These are phyloP conservation scores for Anaspis maculata DNA, from an alignment of 2,888 invertebrate genomes.

Conservation along the genomic window DNA sequence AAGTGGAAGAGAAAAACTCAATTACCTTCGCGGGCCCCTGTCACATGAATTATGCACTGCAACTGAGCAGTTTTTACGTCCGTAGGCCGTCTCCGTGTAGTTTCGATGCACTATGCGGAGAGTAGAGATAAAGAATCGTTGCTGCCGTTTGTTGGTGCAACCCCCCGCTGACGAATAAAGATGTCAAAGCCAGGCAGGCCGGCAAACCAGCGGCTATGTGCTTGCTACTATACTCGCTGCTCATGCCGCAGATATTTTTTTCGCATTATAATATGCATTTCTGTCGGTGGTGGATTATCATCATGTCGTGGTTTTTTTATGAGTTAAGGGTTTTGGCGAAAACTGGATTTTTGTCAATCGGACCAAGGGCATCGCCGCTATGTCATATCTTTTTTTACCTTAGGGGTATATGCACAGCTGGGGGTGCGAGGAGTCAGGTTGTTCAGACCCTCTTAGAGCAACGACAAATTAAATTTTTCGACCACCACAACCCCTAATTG, in stretches of 20 bases:
- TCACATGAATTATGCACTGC: conserved; percentile 4
- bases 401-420: no score
- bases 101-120: conserved; percentile 17
- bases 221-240: conserved; percentile 7
- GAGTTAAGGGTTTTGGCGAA: no score
- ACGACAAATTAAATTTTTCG: no score
- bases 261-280: conserved; percentile 2
- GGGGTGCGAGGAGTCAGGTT: no score
- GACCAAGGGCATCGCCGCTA: no score
- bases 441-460: no score
- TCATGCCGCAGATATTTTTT: conserved; percentile 5
- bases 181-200: conserved; percentile 22
- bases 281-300: conserved; percentile 8
- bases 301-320: conserved; percentile 7
- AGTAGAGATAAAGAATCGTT: conserved; percentile 22
- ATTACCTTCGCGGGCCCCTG: not conserved
- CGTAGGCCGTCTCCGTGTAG: conserved; percentile 10
- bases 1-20: no score
- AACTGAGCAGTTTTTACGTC: conserved; percentile 4
- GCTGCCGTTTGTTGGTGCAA: conserved; percentile 20
- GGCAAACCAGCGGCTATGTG: conserved; percentile 1
- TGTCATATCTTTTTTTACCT: no score
- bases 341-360: no score
- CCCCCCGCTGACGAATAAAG: conserved; percentile 23
- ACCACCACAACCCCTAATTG: no score